Percentiles rank a stretch among this genome's conserved stretches.
phyloP scores from a whole-genome alignment of 1,140 invertebrate species.

The Psilanteris sp. region DNA sequence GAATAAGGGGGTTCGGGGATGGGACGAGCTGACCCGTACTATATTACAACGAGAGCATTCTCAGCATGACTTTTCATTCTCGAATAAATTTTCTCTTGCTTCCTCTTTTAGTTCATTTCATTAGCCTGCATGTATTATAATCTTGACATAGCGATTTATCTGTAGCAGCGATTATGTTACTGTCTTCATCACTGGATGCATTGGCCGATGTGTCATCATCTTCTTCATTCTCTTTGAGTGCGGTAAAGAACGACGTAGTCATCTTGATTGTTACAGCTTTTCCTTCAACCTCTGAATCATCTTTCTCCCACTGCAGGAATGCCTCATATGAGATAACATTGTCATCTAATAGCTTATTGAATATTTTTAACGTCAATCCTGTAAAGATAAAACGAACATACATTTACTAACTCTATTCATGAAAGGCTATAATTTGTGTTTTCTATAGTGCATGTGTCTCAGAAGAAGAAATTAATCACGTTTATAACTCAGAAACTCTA shows the following conservation, averaged over 20 bases:
- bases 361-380: conserved; percentile 80
- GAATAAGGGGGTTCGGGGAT: no score
- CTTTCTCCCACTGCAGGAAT: conserved; percentile 82
- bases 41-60: conserved; percentile 20
- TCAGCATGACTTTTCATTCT: conserved; percentile 8
- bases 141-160: no score
- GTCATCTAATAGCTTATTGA: conserved; percentile 82
- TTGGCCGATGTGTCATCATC: conserved; percentile 48
- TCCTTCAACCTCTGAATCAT: conserved; percentile 80
- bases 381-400: not conserved
- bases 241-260: conserved; percentile 82
- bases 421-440: no score
- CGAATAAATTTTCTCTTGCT: not conserved
- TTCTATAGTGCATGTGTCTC: no score
- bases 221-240: conserved; percentile 80
- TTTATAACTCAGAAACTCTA: no score
- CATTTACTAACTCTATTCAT: no score
- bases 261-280: conserved; percentile 82
- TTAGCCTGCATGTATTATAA: no score
- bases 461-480: no score
- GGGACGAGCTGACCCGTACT: not conserved
- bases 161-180: not conserved
- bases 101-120: conserved; percentile 4
- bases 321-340: conserved; percentile 83
- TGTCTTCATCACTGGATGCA: conserved; percentile 20